Evolutionary conservation across 2,888 invertebrate genomes (phyloP).

Genomic region (Slavum lentiscoides): DNA sequence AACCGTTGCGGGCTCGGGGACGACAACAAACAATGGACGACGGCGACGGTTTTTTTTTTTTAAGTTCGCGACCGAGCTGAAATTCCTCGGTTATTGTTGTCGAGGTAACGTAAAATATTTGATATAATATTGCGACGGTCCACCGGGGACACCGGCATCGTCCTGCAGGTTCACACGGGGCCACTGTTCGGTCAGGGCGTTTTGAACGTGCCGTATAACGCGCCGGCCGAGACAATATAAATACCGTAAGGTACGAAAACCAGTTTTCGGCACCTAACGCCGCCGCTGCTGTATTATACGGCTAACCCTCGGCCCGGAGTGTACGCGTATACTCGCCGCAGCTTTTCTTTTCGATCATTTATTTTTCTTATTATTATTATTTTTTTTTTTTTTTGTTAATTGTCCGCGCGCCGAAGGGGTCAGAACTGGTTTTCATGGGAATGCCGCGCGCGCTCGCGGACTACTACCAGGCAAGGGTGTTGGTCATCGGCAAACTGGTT

Average conservation of each 20-base stretch:
- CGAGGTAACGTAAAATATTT: not conserved
- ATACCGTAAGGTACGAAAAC: constrained; percentile 1
- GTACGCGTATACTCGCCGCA: not conserved
- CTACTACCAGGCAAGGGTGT: constrained; percentile 8
- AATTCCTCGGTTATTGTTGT: not conserved
- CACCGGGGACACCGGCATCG: constrained; percentile 8
- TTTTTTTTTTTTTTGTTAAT: constrained; percentile 12
- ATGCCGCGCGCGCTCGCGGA: constrained; percentile 25
- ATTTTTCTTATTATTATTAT: constrained; percentile 20
- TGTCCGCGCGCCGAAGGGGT: constrained; percentile 34
- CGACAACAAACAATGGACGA: constrained; percentile 29
- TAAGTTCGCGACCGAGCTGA: constrained; percentile 11
- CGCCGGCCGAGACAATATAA: not conserved
- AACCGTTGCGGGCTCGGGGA: constrained; percentile 14
- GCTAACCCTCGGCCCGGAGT: constrained; percentile 1
- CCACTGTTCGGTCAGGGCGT: constrained; percentile 46
- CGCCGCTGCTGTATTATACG: too few relatives aligned
- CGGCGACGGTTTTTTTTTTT: constrained; percentile 3
- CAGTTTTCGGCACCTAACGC: constrained; percentile 31
- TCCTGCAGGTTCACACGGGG: constrained; percentile 50
- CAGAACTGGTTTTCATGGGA: constrained; percentile 54
- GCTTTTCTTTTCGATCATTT: constrained; percentile 50
- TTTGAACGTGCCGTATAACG: too few relatives aligned
- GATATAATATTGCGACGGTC: constrained; percentile 2
- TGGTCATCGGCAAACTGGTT: constrained; percentile 53